phyloP scores from a whole-genome alignment of 2,113 vertebrate genomes.

The Rhabdornis inornatus region DNA sequence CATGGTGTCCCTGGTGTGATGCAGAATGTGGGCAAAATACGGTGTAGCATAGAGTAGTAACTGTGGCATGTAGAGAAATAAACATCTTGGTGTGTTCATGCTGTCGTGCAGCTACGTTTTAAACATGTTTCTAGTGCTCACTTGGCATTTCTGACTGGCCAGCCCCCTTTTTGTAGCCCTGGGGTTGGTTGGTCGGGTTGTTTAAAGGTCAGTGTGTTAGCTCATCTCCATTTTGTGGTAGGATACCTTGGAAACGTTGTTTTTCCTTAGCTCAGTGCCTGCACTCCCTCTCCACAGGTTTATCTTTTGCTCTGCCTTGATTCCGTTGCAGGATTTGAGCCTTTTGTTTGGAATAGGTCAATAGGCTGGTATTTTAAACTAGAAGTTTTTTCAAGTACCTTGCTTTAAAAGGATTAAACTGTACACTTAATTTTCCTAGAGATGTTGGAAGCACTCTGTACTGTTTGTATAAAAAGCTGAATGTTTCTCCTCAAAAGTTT shows the following conservation, averaged over 20 bases:
- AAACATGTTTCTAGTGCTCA: neutral
- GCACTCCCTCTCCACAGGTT: neutral
- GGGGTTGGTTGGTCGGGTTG: neutral
- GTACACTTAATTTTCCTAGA: neutral
- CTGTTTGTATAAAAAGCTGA: conserved; percentile 3
- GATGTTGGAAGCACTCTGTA: neutral
- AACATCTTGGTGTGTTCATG: neutral
- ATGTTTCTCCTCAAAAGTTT: neutral
- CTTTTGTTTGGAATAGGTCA: conserved; percentile 16
- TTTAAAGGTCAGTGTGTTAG: neutral
- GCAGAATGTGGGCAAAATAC: neutral
- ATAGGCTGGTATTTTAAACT: neutral
- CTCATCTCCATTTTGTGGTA: conserved; percentile 38
- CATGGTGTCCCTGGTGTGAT: neutral
- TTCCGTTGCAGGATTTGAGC: neutral
- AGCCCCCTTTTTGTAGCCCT: neutral
- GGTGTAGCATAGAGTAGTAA: neutral
- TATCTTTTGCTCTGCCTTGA: neutral
- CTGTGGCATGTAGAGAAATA: conserved; percentile 25
- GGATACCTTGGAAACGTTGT: neutral
- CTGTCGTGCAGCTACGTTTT: neutral
- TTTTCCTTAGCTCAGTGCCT: conserved; percentile 12
- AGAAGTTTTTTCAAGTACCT: conserved; percentile 4
- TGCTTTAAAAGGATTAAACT: conserved; percentile 9
- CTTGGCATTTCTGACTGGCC: neutral